A percentile compares a stretch with the other conserved stretches of the same genome.
Conservation (phyloP, 35 echinoderm and acorn worm genomes). For the Lytechinus variegatus region DNA sequence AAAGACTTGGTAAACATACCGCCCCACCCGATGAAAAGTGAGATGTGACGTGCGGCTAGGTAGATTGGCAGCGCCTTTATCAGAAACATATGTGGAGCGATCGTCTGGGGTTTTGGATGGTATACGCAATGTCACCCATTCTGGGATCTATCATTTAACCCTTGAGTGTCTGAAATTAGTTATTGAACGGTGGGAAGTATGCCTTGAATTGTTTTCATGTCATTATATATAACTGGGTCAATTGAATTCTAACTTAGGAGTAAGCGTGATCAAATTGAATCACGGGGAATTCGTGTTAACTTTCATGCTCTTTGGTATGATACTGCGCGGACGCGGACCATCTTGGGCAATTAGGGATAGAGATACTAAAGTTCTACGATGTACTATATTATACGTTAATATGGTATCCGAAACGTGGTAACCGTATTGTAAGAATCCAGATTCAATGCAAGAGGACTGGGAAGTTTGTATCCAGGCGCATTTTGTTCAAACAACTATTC, state of each 20-base stretch:
- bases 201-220: not conserved
- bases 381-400: too few species aligned
- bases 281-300: not conserved
- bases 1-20: conserved; percentile 30
- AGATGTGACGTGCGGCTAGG: not conserved
- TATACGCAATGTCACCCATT: not conserved
- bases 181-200: conserved; percentile 8
- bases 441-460: not conserved
- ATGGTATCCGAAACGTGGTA: too few species aligned
- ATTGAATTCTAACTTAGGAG: not conserved
- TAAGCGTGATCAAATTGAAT: not conserved
- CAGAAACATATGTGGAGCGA: conserved; percentile 23
- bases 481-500: not conserved
- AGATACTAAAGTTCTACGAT: too few species aligned
- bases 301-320: not conserved
- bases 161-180: conserved; percentile 1
- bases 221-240: not conserved
- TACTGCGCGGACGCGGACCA: not conserved
- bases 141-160: not conserved
- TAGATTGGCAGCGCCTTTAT: not conserved
- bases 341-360: not conserved
- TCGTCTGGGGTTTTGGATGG: not conserved
- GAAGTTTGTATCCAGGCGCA: not conserved
- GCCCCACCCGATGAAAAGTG: conserved; percentile 23
- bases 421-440: too few species aligned